These are phyloP conservation scores for Apolygus lucorum DNA, from an alignment of 1,140 invertebrate species.

Conservation along the genomic window DNA sequence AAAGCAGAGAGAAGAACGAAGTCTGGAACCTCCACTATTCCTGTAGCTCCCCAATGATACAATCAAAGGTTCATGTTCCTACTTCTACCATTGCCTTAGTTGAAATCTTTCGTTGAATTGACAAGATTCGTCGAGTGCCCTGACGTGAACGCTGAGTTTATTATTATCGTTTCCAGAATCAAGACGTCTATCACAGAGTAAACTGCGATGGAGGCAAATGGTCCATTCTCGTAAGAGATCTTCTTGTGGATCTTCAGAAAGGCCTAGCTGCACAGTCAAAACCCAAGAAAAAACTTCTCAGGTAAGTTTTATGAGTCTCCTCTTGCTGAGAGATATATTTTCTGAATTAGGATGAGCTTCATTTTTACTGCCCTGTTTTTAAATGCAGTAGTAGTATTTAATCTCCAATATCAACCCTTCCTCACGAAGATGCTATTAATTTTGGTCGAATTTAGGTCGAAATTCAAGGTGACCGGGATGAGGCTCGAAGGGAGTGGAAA, in stretches of 20 bases:
- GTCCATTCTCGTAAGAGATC: constrained; percentile 74
- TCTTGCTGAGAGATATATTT: no score
- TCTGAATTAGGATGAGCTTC: no score
- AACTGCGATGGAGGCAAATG: constrained; percentile 55
- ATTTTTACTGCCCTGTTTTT: no score
- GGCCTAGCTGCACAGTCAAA: constrained; percentile 56
- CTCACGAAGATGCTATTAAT: no score
- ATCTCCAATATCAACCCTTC: no score
- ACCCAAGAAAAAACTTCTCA: constrained; percentile 58
- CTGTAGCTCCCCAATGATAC: constrained; percentile 60
- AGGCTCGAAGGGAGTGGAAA: constrained; percentile 65
- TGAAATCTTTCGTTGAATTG: not conserved
- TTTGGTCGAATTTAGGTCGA: no score
- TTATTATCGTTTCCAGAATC: constrained; percentile 44
- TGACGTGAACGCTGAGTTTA: not conserved
- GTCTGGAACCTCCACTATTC: constrained; percentile 76
- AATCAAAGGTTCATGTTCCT: constrained; percentile 54
- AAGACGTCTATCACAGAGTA: constrained; percentile 80
- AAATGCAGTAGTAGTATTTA: no score
- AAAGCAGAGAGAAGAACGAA: constrained; percentile 67
- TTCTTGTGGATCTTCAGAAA: constrained; percentile 88
- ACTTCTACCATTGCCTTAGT: not conserved
- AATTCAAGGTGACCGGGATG: constrained; percentile 47
- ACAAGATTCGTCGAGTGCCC: not conserved
- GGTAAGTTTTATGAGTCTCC: no score